Conservation (phyloP, 2,113 vertebrate species). For the Oryzias celebensis region DNA sequence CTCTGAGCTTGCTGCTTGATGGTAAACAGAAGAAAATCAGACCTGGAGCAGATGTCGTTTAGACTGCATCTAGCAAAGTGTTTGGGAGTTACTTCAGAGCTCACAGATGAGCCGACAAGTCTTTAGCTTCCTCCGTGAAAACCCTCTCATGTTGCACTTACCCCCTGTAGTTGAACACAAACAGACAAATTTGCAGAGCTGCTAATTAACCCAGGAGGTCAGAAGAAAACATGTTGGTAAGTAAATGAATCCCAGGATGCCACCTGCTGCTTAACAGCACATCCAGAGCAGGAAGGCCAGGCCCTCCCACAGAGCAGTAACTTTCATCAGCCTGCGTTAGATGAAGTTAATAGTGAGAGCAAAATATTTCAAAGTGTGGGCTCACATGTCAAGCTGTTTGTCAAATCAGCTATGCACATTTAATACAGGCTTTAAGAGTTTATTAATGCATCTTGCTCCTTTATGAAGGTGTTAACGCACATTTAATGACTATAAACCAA, state of each 20-base stretch:
- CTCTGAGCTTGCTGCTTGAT: conserved; percentile 2
- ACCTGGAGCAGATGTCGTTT: conserved; percentile 13
- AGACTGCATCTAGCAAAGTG: conserved; percentile 4
- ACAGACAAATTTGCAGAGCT: conserved; percentile 28
- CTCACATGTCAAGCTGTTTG: conserved; percentile 17
- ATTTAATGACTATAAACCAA: too few species aligned
- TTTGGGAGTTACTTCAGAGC: conserved; percentile 5
- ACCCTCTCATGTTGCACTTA: conserved; percentile 17
- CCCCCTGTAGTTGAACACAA: conserved; percentile 34
- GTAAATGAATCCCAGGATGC: conserved; percentile 30
- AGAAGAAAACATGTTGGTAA: conserved; percentile 31
- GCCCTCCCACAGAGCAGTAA: conserved; percentile 11
- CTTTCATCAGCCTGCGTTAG: conserved; percentile 25
- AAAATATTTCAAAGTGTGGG: not conserved
- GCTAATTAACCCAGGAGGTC: conserved; percentile 43
- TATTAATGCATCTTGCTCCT: too few species aligned
- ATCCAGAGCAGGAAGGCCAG: conserved; percentile 13
- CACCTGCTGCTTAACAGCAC: conserved; percentile 40
- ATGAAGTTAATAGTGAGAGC: conserved; percentile 39
- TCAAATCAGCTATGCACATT: conserved; percentile 2
- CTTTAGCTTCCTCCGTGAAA: conserved; percentile 34
- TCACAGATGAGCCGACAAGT: not conserved
- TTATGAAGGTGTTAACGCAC: too few species aligned
- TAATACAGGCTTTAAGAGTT: not conserved
- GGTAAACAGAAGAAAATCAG: not conserved